Evolutionary conservation across 2,113 vertebrate species (phyloP).

Genomic region (Tringa solitaria): DNA sequence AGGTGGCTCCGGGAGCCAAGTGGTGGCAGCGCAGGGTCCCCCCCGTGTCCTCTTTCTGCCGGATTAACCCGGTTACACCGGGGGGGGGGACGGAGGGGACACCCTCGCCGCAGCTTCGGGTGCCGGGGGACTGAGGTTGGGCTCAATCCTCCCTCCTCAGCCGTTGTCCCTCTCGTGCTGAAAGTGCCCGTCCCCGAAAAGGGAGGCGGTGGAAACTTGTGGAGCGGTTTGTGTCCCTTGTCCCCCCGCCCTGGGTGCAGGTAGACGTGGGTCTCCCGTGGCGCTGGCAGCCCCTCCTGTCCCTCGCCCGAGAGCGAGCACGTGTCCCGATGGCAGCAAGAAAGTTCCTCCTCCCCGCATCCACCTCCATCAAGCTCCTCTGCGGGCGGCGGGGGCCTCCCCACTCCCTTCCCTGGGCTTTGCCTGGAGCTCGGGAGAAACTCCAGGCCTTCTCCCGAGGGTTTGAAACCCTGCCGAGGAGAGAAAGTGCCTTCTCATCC

Average conservation of each 20-base stretch:
- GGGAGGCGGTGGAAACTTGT: background rate
- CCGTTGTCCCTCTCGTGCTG: background rate
- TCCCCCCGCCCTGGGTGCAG: accelerated
- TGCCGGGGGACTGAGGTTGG: background rate
- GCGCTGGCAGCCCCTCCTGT: background rate
- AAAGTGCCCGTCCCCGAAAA: accelerated
- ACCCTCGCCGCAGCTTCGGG: background rate
- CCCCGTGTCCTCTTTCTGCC: background rate
- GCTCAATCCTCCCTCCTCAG: background rate
- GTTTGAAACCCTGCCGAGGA: background rate
- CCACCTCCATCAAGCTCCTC: background rate
- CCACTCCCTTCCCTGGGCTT: background rate
- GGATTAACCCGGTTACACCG: accelerated
- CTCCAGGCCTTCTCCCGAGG: background rate
- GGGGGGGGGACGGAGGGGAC: no score
- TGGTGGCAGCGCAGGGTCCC: accelerated
- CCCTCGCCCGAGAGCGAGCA: background rate
- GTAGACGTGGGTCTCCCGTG: accelerated
- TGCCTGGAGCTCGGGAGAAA: accelerated
- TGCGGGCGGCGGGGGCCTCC: background rate
- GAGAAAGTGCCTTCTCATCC: constrained; percentile 55
- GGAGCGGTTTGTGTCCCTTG: background rate
- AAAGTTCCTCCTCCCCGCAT: background rate
- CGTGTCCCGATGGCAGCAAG: background rate
- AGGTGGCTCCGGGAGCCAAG: accelerated